phyloP scores from a whole-genome alignment of 1,140 invertebrate genomes.

The Apocrypta bakeri region DNA sequence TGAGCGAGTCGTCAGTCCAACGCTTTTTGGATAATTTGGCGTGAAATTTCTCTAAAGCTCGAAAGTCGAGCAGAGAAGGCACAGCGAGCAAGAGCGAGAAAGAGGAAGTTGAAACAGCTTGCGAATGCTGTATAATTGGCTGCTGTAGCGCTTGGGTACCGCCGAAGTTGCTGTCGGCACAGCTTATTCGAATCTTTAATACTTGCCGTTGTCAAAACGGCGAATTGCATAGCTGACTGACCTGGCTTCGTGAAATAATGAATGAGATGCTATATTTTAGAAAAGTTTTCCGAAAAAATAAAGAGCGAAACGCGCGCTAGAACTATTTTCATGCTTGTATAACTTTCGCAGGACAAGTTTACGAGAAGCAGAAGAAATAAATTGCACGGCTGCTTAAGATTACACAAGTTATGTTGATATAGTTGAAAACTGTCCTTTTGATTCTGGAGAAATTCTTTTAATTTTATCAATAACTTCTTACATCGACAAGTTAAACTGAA shows the following conservation, averaged over 20 bases:
- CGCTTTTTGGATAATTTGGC: not conserved
- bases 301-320: not conserved
- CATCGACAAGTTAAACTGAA: no score
- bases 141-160: not conserved
- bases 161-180: not conserved
- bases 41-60: not conserved
- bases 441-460: no score
- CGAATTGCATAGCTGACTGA: not conserved
- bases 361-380: no score
- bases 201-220: not conserved
- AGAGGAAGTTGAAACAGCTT: not conserved
- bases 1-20: not conserved
- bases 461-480: no score
- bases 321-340: not conserved
- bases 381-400: no score
- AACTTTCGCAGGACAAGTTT: no score
- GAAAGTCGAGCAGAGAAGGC: no score
- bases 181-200: slow-evolving; percentile 30
- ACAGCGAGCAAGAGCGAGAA: no score
- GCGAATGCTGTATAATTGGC: slow-evolving; percentile 28
- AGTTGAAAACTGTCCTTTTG: no score
- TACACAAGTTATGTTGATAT: no score
- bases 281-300: not conserved
- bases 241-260: not conserved
- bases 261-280: not conserved